Conservation (phyloP, 2,113 vertebrate genomes). For the Capreolus pygargus region DNA sequence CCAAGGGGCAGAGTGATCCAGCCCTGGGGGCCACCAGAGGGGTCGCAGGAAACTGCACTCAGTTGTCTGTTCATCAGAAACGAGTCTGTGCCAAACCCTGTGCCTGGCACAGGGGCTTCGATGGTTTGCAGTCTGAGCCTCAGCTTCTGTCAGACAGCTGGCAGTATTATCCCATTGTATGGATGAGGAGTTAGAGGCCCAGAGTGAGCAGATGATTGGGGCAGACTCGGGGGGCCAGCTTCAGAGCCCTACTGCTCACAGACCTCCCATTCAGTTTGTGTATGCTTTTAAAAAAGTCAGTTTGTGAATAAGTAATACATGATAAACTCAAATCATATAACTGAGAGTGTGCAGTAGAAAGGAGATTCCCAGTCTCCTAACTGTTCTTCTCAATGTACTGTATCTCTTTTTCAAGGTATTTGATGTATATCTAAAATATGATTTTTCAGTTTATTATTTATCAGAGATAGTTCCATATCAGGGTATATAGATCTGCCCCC, state of each 20-base stretch:
- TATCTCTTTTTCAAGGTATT: neutral
- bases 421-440: neutral
- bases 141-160: accelerated
- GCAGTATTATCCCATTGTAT: too few relatives aligned
- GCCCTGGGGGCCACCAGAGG: accelerated
- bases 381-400: neutral
- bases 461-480: neutral
- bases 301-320: neutral
- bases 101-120: neutral
- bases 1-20: neutral
- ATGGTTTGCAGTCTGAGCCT: neutral
- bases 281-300: neutral
- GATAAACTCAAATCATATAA: neutral
- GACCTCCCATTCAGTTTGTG: neutral
- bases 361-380: neutral
- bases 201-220: neutral
- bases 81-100: too few relatives aligned
- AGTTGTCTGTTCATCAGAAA: neutral
- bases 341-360: too few relatives aligned
- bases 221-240: accelerated
- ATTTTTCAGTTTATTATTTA: neutral
- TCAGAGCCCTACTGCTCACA: neutral
- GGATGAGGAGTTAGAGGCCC: neutral
- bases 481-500: neutral
- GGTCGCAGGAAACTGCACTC: neutral